Evolutionary conservation across 2,888 invertebrate species (phyloP).

Genomic region (Caenorhabditis macrosperma): DNA sequence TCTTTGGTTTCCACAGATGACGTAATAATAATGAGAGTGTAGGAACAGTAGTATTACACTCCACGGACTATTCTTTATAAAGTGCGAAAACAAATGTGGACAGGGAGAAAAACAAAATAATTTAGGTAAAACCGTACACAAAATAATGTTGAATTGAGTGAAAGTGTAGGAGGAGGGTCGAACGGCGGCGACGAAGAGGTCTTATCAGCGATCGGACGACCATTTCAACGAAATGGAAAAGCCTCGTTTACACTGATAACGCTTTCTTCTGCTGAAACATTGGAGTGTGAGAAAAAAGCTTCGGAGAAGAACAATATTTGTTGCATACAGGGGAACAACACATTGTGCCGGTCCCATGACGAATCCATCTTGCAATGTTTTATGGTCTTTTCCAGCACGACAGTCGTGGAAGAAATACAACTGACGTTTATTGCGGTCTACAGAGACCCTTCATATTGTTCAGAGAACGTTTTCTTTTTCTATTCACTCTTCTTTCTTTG

Average conservation of each 20-base stretch:
- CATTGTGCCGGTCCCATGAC: constrained; percentile 18
- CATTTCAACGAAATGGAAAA: constrained; percentile 56
- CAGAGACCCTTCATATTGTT: too few species aligned
- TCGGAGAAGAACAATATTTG: constrained; percentile 7
- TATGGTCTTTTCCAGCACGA: constrained; percentile 23
- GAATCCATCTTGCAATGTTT: constrained; percentile 33
- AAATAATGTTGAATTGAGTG: constrained; percentile 16
- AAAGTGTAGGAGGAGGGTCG: constrained; percentile 54
- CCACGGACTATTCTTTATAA: neutral
- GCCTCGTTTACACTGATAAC: constrained; percentile 34
- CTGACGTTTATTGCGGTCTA: too few species aligned
- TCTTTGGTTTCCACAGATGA: constrained; percentile 7
- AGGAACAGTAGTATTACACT: neutral
- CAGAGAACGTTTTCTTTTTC: too few species aligned
- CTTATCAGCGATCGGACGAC: constrained; percentile 52
- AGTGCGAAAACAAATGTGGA: neutral
- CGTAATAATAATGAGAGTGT: constrained; percentile 4
- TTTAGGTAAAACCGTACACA: constrained; percentile 11
- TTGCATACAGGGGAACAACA: constrained; percentile 7
- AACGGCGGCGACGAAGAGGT: constrained; percentile 35
- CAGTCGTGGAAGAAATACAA: neutral
- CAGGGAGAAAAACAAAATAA: constrained; percentile 12
- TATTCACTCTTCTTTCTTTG: too few species aligned
- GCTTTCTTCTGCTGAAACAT: constrained; percentile 25
- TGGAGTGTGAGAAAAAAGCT: constrained; percentile 33